Evolutionary conservation across 2,113 vertebrate genomes (phyloP).

Genomic region (Cyprinodon tularosa): DNA sequence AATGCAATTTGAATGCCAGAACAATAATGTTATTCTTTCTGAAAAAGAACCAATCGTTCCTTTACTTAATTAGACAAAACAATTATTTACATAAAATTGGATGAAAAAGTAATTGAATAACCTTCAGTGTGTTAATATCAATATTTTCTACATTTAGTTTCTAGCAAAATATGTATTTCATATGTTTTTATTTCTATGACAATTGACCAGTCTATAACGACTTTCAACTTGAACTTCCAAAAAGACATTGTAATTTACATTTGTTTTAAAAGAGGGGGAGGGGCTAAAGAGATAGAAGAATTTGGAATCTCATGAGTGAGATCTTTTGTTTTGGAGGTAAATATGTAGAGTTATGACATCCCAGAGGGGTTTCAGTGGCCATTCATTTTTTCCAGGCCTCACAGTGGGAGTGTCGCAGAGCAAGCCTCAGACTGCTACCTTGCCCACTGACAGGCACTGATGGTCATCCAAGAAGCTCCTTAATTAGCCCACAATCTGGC

Average conservation of each 20-base stretch:
- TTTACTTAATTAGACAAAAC: slow-evolving; percentile 62
- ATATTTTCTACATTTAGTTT: slow-evolving; percentile 65
- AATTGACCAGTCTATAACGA: slow-evolving; percentile 68
- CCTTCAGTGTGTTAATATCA: slow-evolving; percentile 67
- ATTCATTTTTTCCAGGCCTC: slow-evolving; percentile 80
- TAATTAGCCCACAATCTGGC: slow-evolving; percentile 86
- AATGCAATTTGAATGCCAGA: slow-evolving; percentile 55
- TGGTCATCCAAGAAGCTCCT: slow-evolving; percentile 85
- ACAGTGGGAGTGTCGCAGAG: slow-evolving; percentile 74
- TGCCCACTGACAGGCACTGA: slow-evolving; percentile 82
- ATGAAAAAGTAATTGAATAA: slow-evolving; percentile 71
- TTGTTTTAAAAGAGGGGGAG: slow-evolving; percentile 66
- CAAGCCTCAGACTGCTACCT: slow-evolving; percentile 77
- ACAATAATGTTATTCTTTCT: slow-evolving; percentile 47
- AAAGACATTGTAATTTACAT: slow-evolving; percentile 71
- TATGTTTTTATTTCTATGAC: slow-evolving; percentile 61
- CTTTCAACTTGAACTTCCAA: slow-evolving; percentile 66
- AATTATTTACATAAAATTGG: slow-evolving; percentile 64
- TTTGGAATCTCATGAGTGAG: slow-evolving; percentile 64
- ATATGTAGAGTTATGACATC: slow-evolving; percentile 77
- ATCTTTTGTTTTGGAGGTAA: slow-evolving; percentile 76
- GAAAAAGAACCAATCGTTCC: slow-evolving; percentile 50
- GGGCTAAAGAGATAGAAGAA: slow-evolving; percentile 52
- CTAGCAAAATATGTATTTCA: slow-evolving; percentile 68
- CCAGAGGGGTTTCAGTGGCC: slow-evolving; percentile 70